Base-by-base conservation (phyloP, 2,888 invertebrate genomes). In the Polyommatus icarus region DNA sequence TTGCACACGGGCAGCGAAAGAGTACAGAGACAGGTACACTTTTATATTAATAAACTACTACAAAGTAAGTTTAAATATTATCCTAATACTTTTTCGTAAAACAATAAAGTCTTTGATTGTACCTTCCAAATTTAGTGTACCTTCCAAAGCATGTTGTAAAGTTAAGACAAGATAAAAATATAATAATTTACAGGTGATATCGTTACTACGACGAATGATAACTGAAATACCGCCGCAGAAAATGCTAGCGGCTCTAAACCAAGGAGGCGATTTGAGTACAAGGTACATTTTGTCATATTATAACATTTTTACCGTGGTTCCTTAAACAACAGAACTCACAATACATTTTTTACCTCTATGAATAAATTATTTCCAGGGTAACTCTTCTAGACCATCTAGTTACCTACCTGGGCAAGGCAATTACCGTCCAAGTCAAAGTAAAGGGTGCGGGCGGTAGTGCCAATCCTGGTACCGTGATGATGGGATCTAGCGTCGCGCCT, bases 1-100 rank as follows among this genome's bases (percentile, higher is more conserved):
- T 92, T 99, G 50, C 99, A 99, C 86, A 98, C 98, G 0, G 99
- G 99, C 78, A 98, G 99, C 84, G 99, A 99, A 77, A 95, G 99
- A 79, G 98, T 99, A 0, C 99, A 99, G 87, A 95, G 99, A 88
- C 99, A 99, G 95, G 98, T 96, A 87, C 83, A 12, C 20, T 18
- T 77, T 67, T 76, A 10, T 10, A 10, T 54, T 54, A 18, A 18
- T 54, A 18, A 18, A 6, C 54, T 18, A 18, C 15, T 54, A 5
- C 4, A 54, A 18, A 18, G 54, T 18, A 18, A 54, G 54, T 54
- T 54, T 3, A 46, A 46, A 46, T 46, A 46, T 3, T 18, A 18
- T 18, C 5, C 0, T 5, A 54, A 54, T 54, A 18, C 18, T 18
- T 54, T 54, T 54, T 18, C 54, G 4, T 54, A 18, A 18, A 4